These are phyloP conservation scores for Gobius niger DNA, from an alignment of 2,113 vertebrate species.

Conservation along the genomic window DNA sequence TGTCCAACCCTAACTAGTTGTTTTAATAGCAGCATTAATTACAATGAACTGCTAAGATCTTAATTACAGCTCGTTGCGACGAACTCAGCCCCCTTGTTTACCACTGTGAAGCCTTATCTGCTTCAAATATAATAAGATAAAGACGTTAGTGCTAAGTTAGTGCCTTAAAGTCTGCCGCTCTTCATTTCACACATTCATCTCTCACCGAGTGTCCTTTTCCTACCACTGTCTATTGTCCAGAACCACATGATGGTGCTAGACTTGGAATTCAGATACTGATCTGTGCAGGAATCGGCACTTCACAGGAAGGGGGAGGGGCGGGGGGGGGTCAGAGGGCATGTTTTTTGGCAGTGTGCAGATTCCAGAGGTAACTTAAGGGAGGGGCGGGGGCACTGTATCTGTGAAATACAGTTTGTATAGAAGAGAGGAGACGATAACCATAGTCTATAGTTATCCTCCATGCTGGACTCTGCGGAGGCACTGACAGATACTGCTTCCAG, in stretches of 20 bases:
- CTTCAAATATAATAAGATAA: not conserved
- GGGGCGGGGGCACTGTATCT: slow-evolving; percentile 12
- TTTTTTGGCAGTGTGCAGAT: slow-evolving; percentile 75
- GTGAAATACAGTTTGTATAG: slow-evolving; percentile 34
- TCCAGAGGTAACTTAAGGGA: slow-evolving; percentile 57
- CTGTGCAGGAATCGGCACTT: slow-evolving; percentile 54
- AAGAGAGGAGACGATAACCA: slow-evolving; percentile 67
- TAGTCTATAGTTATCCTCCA: slow-evolving; percentile 51
- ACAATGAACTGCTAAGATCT: slow-evolving; percentile 43
- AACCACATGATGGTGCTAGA: slow-evolving; percentile 62
- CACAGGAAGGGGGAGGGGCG: slow-evolving; percentile 24
- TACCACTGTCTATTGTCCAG: slow-evolving; percentile 17
- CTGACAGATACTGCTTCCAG: slow-evolving; percentile 9
- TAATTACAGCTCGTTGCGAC: slow-evolving; percentile 55
- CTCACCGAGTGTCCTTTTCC: not conserved
- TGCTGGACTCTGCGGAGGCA: slow-evolving; percentile 56
- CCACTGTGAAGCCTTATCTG: slow-evolving; percentile 6
- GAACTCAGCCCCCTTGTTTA: slow-evolving; percentile 43
- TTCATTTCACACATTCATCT: not conserved
- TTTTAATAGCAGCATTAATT: slow-evolving; percentile 47
- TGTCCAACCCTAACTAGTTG: slow-evolving; percentile 19
- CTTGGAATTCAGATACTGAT: slow-evolving; percentile 80
- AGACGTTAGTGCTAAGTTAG: not conserved
- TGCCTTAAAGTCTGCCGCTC: not conserved
- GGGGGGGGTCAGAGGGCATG: slow-evolving; percentile 26